Percentiles rank a stretch among this genome's conserved stretches.
Evolutionary conservation across 2,113 vertebrate genomes (phyloP).

Genomic region (Anas platyrhynchos): DNA sequence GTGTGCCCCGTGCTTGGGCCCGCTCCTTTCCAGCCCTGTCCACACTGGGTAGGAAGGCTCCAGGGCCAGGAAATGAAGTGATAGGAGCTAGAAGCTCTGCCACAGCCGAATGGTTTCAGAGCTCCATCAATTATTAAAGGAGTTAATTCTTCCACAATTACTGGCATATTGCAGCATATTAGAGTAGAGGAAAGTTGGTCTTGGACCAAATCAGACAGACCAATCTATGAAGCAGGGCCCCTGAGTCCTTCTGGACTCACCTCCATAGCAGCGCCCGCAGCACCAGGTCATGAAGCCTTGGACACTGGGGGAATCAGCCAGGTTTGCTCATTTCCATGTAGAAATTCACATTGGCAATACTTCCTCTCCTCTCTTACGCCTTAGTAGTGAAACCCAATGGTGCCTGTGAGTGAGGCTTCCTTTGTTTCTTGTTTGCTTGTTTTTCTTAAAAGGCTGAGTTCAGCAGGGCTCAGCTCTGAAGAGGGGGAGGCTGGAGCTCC

Average conservation of each 20-base stretch:
- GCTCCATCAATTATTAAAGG: slow-evolving; percentile 44
- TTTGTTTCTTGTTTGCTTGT: not conserved
- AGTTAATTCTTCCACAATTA: slow-evolving; percentile 45
- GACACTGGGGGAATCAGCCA: not conserved
- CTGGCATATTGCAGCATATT: not conserved
- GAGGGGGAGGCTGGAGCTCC: not conserved
- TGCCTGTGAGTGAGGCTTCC: not conserved
- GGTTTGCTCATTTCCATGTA: not conserved
- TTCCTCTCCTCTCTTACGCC: not conserved
- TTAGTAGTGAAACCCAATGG: not conserved
- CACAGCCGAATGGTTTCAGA: slow-evolving; percentile 38
- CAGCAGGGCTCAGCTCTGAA: not conserved
- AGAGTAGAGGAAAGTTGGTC: slow-evolving; percentile 5
- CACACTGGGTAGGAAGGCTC: not conserved
- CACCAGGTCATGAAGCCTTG: not conserved
- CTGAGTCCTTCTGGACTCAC: not conserved
- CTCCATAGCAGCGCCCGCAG: not conserved
- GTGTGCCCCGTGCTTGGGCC: not conserved
- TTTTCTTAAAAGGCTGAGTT: not conserved
- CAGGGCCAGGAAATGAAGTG: slow-evolving; percentile 37
- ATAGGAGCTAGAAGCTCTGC: slow-evolving; percentile 19
- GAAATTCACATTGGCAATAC: not conserved
- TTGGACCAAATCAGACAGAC: not conserved
- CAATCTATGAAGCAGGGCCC: not conserved
- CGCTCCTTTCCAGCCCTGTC: not conserved